These are phyloP conservation scores for Drosophila affinis DNA, from an alignment of 2,888 invertebrate species.

Conservation along the genomic window DNA sequence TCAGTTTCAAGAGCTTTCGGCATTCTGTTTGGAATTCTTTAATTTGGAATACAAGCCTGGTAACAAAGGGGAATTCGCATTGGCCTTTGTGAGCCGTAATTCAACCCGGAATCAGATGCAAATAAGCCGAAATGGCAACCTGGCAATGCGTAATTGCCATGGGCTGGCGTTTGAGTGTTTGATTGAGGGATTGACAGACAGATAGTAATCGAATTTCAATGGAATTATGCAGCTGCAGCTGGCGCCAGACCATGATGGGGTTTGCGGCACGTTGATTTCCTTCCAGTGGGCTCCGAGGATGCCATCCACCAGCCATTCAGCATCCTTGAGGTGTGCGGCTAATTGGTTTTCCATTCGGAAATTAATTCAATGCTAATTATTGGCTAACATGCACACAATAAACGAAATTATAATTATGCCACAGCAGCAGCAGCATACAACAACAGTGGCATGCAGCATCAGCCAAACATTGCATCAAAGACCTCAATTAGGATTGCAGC, in stretches of 20 bases:
- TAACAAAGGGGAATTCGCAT: too few species aligned
- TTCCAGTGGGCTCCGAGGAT: background rate
- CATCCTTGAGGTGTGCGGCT: slow-evolving; percentile 51
- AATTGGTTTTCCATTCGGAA: slow-evolving; percentile 70
- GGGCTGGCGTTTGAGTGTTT: slow-evolving; percentile 51
- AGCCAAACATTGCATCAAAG: slow-evolving; percentile 29
- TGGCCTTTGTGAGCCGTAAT: background rate
- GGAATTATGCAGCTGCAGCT: slow-evolving; percentile 52
- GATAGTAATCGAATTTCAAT: slow-evolving; percentile 64
- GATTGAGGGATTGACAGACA: slow-evolving; percentile 53
- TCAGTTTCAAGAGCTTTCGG: background rate
- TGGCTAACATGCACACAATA: slow-evolving; percentile 63
- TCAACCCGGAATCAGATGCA: background rate
- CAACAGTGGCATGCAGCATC: slow-evolving; percentile 1
- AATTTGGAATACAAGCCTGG: background rate
- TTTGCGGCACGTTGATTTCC: slow-evolving; percentile 11
- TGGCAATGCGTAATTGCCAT: slow-evolving; percentile 52
- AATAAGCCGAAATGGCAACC: slow-evolving; percentile 16
- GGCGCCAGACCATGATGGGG: slow-evolving; percentile 16
- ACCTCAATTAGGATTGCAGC: slow-evolving; percentile 56
- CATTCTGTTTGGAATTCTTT: background rate
- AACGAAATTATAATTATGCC: slow-evolving; percentile 62
- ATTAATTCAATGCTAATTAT: slow-evolving; percentile 75
- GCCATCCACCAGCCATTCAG: too few species aligned
- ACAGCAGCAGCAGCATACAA: slow-evolving; percentile 29